These are phyloP conservation scores for Trachelus tabidus DNA, from an alignment of 2,888 invertebrate species.

Conservation along the genomic window DNA sequence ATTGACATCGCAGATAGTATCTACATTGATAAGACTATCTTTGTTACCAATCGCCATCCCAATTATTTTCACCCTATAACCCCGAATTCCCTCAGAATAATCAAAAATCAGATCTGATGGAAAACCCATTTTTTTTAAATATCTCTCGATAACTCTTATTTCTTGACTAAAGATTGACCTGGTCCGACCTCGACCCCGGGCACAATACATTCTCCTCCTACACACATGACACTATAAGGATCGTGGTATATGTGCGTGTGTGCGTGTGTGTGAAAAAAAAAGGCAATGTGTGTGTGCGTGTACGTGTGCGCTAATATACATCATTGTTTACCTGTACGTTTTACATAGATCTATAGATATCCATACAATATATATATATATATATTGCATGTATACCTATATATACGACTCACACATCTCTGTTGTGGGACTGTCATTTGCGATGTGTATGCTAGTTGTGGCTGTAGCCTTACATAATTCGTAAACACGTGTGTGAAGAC, in stretches of 20 bases:
- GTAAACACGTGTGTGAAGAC: neutral
- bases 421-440: conserved; percentile 30
- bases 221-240: neutral
- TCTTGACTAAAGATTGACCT: neutral
- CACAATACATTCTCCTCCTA: neutral
- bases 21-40: too few species aligned
- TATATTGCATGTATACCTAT: too few species aligned
- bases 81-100: neutral
- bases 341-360: conserved; percentile 1
- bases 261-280: neutral
- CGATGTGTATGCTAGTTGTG: conserved; percentile 34
- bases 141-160: too few species aligned
- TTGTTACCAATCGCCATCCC: neutral
- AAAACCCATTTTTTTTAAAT: too few species aligned
- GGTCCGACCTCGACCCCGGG: neutral
- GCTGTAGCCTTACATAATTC: conserved; percentile 11
- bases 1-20: neutral
- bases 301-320: neutral
- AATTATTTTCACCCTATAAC: neutral
- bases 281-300: neutral
- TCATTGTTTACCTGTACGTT: neutral
- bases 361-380: too few species aligned
- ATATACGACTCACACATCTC: neutral
- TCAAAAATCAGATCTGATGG: neutral
- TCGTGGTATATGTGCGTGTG: neutral